Conservation (phyloP, 2,797 vertebrate genomes). For the Chaetophractus vellerosus region DNA sequence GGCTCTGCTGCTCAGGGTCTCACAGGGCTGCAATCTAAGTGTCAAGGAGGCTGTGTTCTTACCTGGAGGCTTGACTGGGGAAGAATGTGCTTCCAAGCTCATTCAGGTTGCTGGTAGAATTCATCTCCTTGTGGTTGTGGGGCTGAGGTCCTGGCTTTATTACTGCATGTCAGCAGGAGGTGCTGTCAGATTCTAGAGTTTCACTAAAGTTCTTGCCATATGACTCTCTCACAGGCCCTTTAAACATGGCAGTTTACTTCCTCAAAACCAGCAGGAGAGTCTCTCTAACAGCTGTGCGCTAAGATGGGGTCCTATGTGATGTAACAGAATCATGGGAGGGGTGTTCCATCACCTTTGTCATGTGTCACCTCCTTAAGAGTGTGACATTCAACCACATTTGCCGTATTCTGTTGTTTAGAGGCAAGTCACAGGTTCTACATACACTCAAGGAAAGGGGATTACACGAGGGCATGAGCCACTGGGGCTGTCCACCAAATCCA, state of each 20-base stretch:
- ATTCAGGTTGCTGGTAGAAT: too few relatives aligned
- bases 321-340: background rate
- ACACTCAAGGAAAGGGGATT: background rate
- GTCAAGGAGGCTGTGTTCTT: too few relatives aligned
- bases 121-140: too few relatives aligned
- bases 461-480: background rate
- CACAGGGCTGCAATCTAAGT: too few relatives aligned
- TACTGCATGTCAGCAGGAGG: too few relatives aligned
- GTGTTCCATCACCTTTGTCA: background rate
- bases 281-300: background rate
- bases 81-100: too few relatives aligned
- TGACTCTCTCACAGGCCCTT: background rate
- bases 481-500: background rate
- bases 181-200: background rate
- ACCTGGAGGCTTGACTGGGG: too few relatives aligned
- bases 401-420: background rate
- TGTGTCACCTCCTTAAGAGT: background rate
- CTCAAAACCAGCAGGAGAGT: background rate
- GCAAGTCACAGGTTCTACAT: background rate
- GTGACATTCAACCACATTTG: background rate
- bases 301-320: background rate
- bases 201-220: background rate
- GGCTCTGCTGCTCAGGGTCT: too few relatives aligned
- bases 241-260: too few relatives aligned
- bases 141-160: too few relatives aligned